These are phyloP conservation scores for Lineus longissimus DNA, from an alignment of 1,140 invertebrate species.

Conservation along the genomic window DNA sequence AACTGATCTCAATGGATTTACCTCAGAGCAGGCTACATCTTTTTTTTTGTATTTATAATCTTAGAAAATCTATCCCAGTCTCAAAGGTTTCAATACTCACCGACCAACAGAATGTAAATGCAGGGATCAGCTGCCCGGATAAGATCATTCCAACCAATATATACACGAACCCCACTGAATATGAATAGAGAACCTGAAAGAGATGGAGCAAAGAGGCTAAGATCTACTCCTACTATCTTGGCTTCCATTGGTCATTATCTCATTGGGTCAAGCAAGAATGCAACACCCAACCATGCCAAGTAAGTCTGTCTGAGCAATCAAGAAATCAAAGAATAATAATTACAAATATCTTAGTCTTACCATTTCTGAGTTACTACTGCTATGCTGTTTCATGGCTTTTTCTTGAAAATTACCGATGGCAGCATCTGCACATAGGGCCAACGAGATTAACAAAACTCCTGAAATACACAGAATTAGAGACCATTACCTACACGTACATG, in stretches of 20 bases:
- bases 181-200: slow-evolving; percentile 77
- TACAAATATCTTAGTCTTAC: slow-evolving; percentile 52
- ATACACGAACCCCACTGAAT: slow-evolving; percentile 82
- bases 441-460: slow-evolving; percentile 80
- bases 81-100: slow-evolving; percentile 55
- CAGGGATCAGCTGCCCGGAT: slow-evolving; percentile 71
- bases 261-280: too few relatives aligned
- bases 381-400: slow-evolving; percentile 80
- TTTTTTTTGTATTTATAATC: too few relatives aligned
- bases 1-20: too few relatives aligned
- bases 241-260: too few relatives aligned
- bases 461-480: slow-evolving; percentile 22
- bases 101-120: slow-evolving; percentile 72
- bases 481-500: slow-evolving; percentile 4
- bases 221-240: too few relatives aligned
- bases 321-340: slow-evolving; percentile 4
- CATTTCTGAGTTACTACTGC: slow-evolving; percentile 83
- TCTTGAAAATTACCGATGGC: slow-evolving; percentile 95
- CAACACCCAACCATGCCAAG: too few relatives aligned
- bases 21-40: too few relatives aligned
- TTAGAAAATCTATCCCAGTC: too few relatives aligned
- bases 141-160: slow-evolving; percentile 71
- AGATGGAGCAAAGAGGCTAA: not conserved
- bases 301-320: not conserved
- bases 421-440: slow-evolving; percentile 87